A percentile compares a stretch with the other conserved stretches of the same genome.
Evolutionary conservation across 2,888 invertebrate genomes (phyloP).

Genomic region (Aethes cnicana): DNA sequence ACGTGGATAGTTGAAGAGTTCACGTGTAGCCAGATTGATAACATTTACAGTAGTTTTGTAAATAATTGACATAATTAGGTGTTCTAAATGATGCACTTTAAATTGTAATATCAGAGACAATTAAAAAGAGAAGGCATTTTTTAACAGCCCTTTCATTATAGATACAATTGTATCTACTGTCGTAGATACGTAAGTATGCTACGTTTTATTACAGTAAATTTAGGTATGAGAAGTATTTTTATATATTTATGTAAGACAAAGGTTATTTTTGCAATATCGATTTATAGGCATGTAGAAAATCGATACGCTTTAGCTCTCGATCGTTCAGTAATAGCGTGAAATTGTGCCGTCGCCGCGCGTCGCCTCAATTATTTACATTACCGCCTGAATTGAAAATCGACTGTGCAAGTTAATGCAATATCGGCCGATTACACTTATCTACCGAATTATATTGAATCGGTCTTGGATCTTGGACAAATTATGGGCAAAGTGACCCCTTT

Average conservation of each 20-base stretch:
- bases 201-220: not conserved
- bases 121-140: no score
- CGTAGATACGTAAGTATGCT: no score
- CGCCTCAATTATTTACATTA: slow-evolving; percentile 49
- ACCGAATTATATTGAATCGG: slow-evolving; percentile 32
- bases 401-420: slow-evolving; percentile 43
- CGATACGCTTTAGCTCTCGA: slow-evolving; percentile 22
- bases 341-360: slow-evolving; percentile 35
- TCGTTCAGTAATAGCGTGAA: slow-evolving; percentile 34
- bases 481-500: slow-evolving; percentile 31
- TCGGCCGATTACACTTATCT: slow-evolving; percentile 39
- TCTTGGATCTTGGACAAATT: slow-evolving; percentile 37
- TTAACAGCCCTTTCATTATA: no score
- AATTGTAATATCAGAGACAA: no score
- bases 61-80: no score
- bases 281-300: slow-evolving; percentile 22
- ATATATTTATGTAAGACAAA: no score
- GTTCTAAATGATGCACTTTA: no score
- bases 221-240: slow-evolving; percentile 1
- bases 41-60: not conserved
- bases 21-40: not conserved
- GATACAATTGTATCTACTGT: no score
- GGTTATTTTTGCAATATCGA: not conserved
- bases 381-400: slow-evolving; percentile 45
- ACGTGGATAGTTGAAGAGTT: slow-evolving; percentile 18